Conservation (phyloP, 30 jellyfish, hydroid and myxozoan genomes). For the Mastigias papua region DNA sequence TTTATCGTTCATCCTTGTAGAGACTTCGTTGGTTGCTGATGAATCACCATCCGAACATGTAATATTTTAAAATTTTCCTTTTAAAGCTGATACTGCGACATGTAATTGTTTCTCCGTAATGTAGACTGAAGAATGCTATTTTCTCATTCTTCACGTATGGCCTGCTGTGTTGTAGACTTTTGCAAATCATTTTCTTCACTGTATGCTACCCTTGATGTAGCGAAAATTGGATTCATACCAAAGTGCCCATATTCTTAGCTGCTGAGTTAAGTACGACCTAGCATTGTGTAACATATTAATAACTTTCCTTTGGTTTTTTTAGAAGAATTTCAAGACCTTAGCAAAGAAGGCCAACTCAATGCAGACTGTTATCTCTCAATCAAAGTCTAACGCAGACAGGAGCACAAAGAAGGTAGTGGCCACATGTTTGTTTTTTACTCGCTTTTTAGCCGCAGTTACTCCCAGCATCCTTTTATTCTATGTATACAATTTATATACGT, state of each 20-base stretch:
- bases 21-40: neutral
- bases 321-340: conserved; percentile 11
- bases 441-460: neutral
- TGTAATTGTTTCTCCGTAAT: no score
- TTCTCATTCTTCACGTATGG: no score
- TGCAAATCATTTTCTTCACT: no score
- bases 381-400: conserved; percentile 10
- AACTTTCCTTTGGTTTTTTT: neutral
- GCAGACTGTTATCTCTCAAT: conserved; percentile 16
- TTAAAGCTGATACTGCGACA: no score
- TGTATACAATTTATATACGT: no score
- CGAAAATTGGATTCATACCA: no score
- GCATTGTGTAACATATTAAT: neutral
- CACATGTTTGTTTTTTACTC: neutral
- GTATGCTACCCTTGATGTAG: no score
- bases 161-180: no score
- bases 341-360: conserved; percentile 35
- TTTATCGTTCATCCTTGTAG: neutral
- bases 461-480: neutral
- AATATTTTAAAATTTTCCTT: no score
- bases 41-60: neutral
- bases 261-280: no score
- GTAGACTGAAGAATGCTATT: no score
- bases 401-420: conserved; percentile 11
- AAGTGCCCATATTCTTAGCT: no score